Evolutionary conservation across 2,888 invertebrate species (phyloP).

Genomic region (Zaprionus obscuricornis): DNA sequence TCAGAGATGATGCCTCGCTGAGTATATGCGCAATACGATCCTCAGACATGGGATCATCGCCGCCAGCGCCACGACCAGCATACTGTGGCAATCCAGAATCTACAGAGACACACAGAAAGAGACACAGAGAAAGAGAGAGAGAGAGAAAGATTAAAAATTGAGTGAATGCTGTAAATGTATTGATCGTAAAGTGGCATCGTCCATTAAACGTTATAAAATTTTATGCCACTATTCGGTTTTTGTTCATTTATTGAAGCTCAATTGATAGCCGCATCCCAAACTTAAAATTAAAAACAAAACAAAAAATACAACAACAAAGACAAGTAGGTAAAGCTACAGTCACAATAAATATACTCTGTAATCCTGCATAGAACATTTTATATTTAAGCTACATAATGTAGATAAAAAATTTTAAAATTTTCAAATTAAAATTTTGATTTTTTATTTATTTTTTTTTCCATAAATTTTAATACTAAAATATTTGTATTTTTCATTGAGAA

Average conservation of each 20-base stretch:
- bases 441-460: too few species aligned
- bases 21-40: conserved; percentile 97
- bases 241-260: conserved; percentile 58
- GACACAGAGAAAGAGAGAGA: neutral
- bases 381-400: too few species aligned
- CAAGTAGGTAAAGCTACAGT: too few species aligned
- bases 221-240: conserved; percentile 49
- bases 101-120: conserved; percentile 70
- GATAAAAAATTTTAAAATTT: too few species aligned
- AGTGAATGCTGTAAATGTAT: conserved; percentile 22
- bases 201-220: conserved; percentile 80
- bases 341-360: too few species aligned
- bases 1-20: conserved; percentile 95
- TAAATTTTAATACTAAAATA: too few species aligned
- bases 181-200: conserved; percentile 71
- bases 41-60: conserved; percentile 92
- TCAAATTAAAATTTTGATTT: too few species aligned
- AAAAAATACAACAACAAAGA: too few species aligned
- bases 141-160: neutral
- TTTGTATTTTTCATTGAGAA: too few species aligned
- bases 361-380: too few species aligned
- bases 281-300: neutral
- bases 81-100: conserved; percentile 92
- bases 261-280: conserved; percentile 36
- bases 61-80: conserved; percentile 90